Conservation (phyloP, 2,113 vertebrate species). For the Climacteris rufus region DNA sequence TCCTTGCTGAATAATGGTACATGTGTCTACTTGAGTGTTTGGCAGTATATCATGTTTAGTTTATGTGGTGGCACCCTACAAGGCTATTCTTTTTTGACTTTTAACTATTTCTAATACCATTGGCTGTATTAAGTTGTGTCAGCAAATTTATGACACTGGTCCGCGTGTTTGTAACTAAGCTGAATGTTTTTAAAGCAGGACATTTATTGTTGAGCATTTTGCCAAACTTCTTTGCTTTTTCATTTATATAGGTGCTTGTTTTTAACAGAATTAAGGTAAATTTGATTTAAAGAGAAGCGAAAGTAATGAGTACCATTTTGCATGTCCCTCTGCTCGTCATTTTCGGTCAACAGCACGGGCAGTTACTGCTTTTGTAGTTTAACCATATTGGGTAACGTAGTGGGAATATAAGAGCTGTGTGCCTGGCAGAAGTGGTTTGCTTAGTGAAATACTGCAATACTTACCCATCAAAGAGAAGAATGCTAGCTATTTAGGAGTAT, state of each 20-base stretch:
- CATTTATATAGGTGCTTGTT: neutral
- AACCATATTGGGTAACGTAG: neutral
- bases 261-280: neutral
- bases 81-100: slow-evolving; percentile 34
- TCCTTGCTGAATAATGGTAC: slow-evolving; percentile 63
- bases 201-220: neutral
- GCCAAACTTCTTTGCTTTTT: neutral
- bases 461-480: neutral
- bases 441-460: neutral
- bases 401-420: neutral
- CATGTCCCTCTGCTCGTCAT: neutral
- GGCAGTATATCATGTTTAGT: slow-evolving; percentile 58
- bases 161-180: neutral
- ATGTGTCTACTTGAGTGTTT: slow-evolving; percentile 67
- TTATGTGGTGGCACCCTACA: slow-evolving; percentile 52
- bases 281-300: neutral
- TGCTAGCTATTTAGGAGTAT: neutral
- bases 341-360: neutral
- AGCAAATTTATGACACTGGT: neutral
- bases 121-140: neutral
- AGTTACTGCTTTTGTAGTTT: neutral
- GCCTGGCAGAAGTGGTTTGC: neutral
- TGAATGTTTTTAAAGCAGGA: neutral
- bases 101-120: slow-evolving; percentile 6
- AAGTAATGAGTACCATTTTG: neutral